Conservation (phyloP, 2,797 vertebrate species). For the Esox lucius region DNA sequence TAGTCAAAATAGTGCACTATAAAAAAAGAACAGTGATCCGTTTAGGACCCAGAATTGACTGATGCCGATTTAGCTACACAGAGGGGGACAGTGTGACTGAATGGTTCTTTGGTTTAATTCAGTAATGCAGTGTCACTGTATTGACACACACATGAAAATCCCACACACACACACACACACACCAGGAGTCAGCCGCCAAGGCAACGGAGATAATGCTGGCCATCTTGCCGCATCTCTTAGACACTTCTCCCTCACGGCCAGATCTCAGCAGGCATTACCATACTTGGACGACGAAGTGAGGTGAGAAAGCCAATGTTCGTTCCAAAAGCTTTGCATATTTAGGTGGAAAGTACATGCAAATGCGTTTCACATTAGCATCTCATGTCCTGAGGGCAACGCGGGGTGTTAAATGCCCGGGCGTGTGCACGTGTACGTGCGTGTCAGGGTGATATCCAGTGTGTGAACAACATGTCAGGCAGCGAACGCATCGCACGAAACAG, state of each 20-base stretch:
- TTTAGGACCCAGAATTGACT: constrained; percentile 4
- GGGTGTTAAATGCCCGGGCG: constrained; percentile 2
- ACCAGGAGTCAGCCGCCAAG: constrained; percentile 16
- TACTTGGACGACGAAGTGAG: constrained; percentile 44
- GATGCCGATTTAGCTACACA: constrained; percentile 52
- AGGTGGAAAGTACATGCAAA: constrained; percentile 54
- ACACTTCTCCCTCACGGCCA: constrained; percentile 15
- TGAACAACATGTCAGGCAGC: background rate
- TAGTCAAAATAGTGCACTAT: background rate
- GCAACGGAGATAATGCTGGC: constrained; percentile 30
- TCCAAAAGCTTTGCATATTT: constrained; percentile 53
- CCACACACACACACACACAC: background rate
- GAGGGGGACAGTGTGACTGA: constrained; percentile 24
- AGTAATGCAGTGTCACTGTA: constrained; percentile 32
- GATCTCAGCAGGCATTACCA: constrained; percentile 43
- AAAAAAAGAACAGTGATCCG: background rate
- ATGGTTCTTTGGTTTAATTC: constrained; percentile 32
- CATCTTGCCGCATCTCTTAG: constrained; percentile 41
- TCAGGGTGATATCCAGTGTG: background rate
- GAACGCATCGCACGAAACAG: constrained; percentile 22
- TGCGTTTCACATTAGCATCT: constrained; percentile 52
- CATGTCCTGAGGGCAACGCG: constrained; percentile 33
- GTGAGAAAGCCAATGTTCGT: constrained; percentile 40
- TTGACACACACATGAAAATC: background rate
- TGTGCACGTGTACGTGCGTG: background rate